Base-by-base conservation (phyloP, 2,113 vertebrate genomes). In the Pitta sordida region DNA sequence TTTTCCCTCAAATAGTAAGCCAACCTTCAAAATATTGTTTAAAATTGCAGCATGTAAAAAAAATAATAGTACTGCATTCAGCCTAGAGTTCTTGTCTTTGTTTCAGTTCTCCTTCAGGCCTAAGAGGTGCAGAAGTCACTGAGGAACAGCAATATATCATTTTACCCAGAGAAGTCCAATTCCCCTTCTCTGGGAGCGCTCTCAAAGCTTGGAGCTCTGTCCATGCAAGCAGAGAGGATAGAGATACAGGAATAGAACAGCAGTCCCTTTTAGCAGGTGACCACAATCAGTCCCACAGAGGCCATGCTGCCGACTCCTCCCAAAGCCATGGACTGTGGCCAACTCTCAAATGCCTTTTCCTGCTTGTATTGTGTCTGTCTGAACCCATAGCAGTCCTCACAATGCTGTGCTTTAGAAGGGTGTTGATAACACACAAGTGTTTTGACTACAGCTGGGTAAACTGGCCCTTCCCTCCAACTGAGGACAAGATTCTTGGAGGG, bases 71-170 rank as follows among this genome's bases (percentile, higher is more conserved):
- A 69, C 59, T 70, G 29, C 36, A 34, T 73, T 55, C 63, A 65
- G 22, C 19, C 46, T 56, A 80, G 58, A 76, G 18, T 29, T 44
- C 3, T 4, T 43, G 26, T 48, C 71, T 83, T 80, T 59, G 51
- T 51, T 68, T 70, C 73, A 30, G 62, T 32, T 49, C 41, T 89
- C 29, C 68, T 78, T 56, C 4, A 3, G 44, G 86, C 20, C 15
- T 2, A 67, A 62, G 34, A 71, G 30, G 26, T 30, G 43, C 37
- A 52, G 58, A 58, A 58, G n/a, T 44, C 75, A 32, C 46, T 1
- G 8, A 49, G 8, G 49, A 81, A 62, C 0, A 2, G 37, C 44
- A 58, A 12, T 9, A 32, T 3, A 26, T 11, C 1, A 0, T 56
- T 34, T 65, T 29, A 15, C 34, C n/a, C 24, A 39, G 30, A 43